Conservation (phyloP, 35 echinoderm and acorn worm species). For the Apostichopus parvimensis region DNA sequence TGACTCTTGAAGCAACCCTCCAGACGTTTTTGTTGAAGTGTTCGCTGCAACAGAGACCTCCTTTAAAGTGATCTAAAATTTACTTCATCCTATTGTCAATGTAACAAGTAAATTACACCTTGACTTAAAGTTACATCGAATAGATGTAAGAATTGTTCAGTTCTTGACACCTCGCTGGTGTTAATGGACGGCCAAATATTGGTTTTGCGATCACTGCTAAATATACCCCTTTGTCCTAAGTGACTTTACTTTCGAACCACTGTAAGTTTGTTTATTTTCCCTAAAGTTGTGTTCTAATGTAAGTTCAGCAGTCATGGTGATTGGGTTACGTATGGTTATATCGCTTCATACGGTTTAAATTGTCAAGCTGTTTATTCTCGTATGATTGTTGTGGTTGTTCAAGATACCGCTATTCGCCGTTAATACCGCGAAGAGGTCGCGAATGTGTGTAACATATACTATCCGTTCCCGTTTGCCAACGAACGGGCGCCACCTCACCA, state of each 20-base stretch:
- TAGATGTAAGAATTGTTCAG: background rate
- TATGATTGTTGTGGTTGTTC: background rate
- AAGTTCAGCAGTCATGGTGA: background rate
- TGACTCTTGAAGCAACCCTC: too few relatives aligned
- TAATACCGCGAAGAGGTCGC: too few relatives aligned
- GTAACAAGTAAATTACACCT: constrained; percentile 14
- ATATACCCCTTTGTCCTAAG: constrained; percentile 9
- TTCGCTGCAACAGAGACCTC: too few relatives aligned
- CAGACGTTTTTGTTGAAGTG: too few relatives aligned
- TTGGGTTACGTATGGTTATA: background rate
- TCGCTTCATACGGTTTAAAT: background rate
- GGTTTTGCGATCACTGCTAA: background rate
- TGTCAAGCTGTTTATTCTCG: constrained; percentile 3
- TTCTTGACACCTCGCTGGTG: background rate
- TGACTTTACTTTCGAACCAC: background rate
- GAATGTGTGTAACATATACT: too few relatives aligned
- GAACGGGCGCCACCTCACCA: too few relatives aligned
- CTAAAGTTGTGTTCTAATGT: background rate
- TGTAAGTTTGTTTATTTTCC: constrained; percentile 9
- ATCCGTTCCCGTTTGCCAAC: too few relatives aligned
- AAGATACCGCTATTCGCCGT: background rate
- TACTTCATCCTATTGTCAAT: background rate
- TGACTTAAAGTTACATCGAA: background rate
- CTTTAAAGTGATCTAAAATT: background rate
- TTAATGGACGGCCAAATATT: background rate